Evolutionary conservation across 2,113 vertebrate genomes (phyloP).

Genomic region (Rhinopomastus cyanomelas): DNA sequence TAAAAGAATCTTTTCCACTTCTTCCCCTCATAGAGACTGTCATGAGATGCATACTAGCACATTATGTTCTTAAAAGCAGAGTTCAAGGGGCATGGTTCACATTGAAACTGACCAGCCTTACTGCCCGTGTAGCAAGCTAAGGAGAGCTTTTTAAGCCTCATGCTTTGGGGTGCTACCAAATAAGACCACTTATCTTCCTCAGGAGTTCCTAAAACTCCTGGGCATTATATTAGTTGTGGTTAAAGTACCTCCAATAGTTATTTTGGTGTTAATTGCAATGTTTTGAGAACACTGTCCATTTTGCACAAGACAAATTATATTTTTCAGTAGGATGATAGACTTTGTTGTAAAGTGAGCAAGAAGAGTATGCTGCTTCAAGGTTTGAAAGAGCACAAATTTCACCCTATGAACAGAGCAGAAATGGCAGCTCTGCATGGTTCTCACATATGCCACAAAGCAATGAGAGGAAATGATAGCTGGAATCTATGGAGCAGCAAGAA

Average conservation of each 20-base stretch:
- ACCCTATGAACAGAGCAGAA: not conserved
- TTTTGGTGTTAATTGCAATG: not conserved
- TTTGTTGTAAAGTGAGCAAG: not conserved
- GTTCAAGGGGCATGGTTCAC: not conserved
- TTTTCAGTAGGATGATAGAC: not conserved
- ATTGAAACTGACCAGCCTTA: not conserved
- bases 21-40: not conserved
- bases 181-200: not conserved
- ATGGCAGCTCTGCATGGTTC: not conserved
- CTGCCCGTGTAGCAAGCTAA: not conserved
- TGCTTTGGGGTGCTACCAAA: not conserved
- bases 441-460: not conserved
- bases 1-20: not conserved
- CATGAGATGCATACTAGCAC: not conserved
- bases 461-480: not conserved
- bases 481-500: not conserved
- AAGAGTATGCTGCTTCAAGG: not conserved
- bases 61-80: not conserved
- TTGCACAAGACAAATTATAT: not conserved
- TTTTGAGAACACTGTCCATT: fast-evolving
- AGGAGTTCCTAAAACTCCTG: not conserved
- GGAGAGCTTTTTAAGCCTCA: not conserved
- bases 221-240: not conserved
- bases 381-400: not conserved
- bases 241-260: not conserved